A percentile compares a stretch with the other conserved stretches of the same genome.
Conservation (phyloP, 2,113 vertebrate genomes). For the Phaethornis superciliosus region DNA sequence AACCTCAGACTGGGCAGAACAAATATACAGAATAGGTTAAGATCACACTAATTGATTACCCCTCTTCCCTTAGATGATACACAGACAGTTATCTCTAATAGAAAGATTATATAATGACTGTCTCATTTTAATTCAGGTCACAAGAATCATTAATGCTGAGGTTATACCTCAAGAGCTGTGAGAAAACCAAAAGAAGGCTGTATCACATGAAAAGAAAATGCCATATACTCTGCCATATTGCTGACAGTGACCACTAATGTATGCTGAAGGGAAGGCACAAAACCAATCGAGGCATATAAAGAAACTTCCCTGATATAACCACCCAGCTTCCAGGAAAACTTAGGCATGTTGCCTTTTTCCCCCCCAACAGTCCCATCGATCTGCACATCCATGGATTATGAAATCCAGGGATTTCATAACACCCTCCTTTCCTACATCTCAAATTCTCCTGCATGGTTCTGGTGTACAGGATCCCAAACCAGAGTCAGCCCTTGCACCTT, state of each 20-base stretch:
- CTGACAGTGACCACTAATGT: background rate
- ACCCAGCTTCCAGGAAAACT: background rate
- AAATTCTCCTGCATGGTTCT: background rate
- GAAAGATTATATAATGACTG: background rate
- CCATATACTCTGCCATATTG: background rate
- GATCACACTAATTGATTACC: background rate
- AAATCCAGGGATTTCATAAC: fast-evolving
- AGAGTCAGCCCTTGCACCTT: background rate
- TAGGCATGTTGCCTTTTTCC: background rate
- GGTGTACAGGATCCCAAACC: background rate
- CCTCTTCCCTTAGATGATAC: background rate
- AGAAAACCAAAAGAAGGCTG: background rate
- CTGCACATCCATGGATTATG: background rate
- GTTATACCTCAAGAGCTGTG: background rate
- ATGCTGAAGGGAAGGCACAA: background rate
- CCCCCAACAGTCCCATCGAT: background rate
- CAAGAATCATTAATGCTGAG: background rate
- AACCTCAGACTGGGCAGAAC: background rate
- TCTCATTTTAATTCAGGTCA: background rate
- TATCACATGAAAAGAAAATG: background rate
- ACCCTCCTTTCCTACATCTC: background rate
- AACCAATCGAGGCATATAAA: background rate
- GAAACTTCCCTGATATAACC: background rate
- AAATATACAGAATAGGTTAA: background rate
- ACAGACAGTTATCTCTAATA: background rate